Percentiles rank a stretch among this genome's conserved stretches.
phyloP scores from a whole-genome alignment of 2,113 vertebrate genomes.

The Uria lomvia region DNA sequence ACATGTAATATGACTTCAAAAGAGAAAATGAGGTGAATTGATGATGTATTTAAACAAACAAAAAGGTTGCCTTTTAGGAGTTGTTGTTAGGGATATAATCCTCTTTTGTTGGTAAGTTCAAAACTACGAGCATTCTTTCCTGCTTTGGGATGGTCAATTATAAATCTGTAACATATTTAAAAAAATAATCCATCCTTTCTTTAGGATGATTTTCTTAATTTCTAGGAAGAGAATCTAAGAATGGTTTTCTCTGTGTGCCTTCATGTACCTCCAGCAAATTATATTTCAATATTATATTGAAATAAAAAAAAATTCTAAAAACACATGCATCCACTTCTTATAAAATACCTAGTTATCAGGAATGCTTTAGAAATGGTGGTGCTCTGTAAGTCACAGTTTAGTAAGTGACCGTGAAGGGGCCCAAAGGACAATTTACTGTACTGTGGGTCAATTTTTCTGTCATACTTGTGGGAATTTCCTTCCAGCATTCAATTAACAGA shows the following conservation, averaged over 20 bases:
- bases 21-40: neutral
- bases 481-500: neutral
- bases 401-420: neutral
- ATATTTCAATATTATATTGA: neutral
- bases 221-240: neutral
- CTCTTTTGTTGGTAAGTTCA: neutral
- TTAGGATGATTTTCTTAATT: neutral
- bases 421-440: neutral
- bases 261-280: neutral
- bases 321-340: neutral
- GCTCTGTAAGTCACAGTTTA: neutral
- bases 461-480: neutral
- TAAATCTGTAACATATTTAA: neutral
- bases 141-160: neutral
- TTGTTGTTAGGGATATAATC: neutral
- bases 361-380: neutral
- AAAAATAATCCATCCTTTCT: neutral
- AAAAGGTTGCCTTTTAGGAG: neutral
- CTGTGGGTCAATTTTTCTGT: neutral
- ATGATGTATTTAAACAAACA: neutral
- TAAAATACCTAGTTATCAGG: neutral
- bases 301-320: neutral
- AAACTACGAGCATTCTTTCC: neutral
- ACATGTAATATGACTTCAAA: neutral
- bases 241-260: neutral